Conservation (phyloP, 1,140 invertebrate species). For the Lasioglossum albipes region DNA sequence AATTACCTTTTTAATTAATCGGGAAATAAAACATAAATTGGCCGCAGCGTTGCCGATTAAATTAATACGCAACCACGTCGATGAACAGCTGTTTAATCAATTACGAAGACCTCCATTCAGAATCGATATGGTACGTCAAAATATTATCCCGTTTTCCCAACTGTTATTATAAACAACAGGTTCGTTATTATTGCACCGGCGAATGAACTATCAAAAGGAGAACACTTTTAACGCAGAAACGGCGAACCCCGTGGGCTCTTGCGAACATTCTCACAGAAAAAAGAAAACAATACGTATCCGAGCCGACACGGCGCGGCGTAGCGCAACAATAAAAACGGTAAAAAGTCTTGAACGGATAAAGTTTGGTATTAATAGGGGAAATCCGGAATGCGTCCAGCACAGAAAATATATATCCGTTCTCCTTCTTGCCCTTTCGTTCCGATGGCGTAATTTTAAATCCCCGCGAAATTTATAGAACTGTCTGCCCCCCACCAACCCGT, state of each 20-base stretch:
- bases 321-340: constrained; percentile 35
- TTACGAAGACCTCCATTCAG: constrained; percentile 18
- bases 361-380: constrained; percentile 72
- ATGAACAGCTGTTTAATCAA: constrained; percentile 29
- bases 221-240: not conserved
- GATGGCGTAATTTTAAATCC: constrained; percentile 60
- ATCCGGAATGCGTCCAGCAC: constrained; percentile 65
- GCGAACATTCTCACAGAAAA: constrained; percentile 3
- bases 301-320: not conserved
- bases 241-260: not conserved
- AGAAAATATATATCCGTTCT: constrained; percentile 59
- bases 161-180: constrained; percentile 11
- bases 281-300: not conserved
- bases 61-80: constrained; percentile 20
- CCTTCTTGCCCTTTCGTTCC: constrained; percentile 50
- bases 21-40: constrained; percentile 37
- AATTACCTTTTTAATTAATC: constrained; percentile 53
- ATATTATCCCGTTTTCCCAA: not conserved
- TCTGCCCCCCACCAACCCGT: not conserved
- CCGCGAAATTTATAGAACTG: constrained; percentile 57
- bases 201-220: constrained; percentile 20
- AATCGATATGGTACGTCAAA: not conserved
- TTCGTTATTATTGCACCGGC: not conserved
- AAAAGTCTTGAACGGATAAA: constrained; percentile 61
- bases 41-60: constrained; percentile 14